Base-by-base conservation (phyloP, 2,797 vertebrate genomes). In the Mus spretus region DNA sequence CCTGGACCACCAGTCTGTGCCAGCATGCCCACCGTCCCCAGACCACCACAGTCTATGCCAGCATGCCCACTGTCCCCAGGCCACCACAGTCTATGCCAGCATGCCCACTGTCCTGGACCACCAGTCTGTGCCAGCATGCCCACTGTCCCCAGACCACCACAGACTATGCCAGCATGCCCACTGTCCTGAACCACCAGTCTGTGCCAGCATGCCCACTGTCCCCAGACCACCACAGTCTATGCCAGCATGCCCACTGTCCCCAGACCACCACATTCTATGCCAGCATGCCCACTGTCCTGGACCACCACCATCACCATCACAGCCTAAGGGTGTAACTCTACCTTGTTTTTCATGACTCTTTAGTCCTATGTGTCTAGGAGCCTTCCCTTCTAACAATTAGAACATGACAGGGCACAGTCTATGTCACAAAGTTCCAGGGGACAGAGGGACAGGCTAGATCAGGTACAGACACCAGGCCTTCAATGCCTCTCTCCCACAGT, bases 231-330 rank as follows among this genome's bases (percentile, higher is more conserved):
- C 44, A 47, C 44, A 47, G 44, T 47, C 44, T 47, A 4, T 47
- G 44, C 44, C 44, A 47, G 44, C 44, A 47, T 47, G 44, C 44
- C 7, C 47, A 47, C 6, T 47, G 47, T 47, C 63, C 28, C 28
- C 22, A 2, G 24, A 61, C 28, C 4, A 34, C 63, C 63, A 75
- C 4, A 12, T 2, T 53, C 7, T 31, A 67, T 65, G 61, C 26
- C 22, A 13, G 2, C 0, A 3, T 20, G 11, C 37, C 22, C 50
- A 13, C 0, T 2, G 59, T 6, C 59, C 44, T 22, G 59, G 85
- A 79, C 57, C 19, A 79, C 63, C 12, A 80, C 2, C 7, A 1
- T 55, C 4, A 11, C 26, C 3, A 9, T 2, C 59, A 55, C 79
- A 72, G 12, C 4, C 34, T n/a, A 44, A 70, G 65, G 1, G 4